Evolutionary conservation across 1,140 invertebrate genomes (phyloP).

Genomic region (Lepidotrigona ventralis): DNA sequence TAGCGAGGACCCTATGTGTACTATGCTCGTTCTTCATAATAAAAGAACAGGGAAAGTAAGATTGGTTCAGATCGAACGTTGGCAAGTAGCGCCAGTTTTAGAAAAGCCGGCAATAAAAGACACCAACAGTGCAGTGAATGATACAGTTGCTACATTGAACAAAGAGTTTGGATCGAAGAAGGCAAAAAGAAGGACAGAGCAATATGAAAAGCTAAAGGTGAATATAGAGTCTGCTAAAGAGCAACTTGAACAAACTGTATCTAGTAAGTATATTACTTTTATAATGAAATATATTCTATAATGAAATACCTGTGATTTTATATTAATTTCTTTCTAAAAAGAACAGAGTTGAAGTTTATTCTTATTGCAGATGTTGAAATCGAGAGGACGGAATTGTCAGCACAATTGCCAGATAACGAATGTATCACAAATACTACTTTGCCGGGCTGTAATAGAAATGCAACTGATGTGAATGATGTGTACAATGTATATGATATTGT

Average conservation of each 20-base stretch:
- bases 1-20: constrained; percentile 65
- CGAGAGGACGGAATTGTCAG: constrained; percentile 62
- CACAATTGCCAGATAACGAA: constrained; percentile 51
- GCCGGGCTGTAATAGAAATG: constrained; percentile 79
- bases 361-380: constrained; percentile 69
- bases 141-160: constrained; percentile 69
- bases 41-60: constrained; percentile 72
- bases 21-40: constrained; percentile 75
- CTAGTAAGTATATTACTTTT: constrained; percentile 70
- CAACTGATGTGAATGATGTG: constrained; percentile 72
- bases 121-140: constrained; percentile 33
- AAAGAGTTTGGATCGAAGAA: constrained; percentile 82
- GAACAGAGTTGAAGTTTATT: constrained; percentile 8
- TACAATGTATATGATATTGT: constrained; percentile 79
- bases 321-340: neutral
- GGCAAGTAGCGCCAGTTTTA: constrained; percentile 74
- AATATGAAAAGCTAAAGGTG: constrained; percentile 78
- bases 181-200: constrained; percentile 77
- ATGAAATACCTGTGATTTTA: neutral
- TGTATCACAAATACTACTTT: constrained; percentile 54
- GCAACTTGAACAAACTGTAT: constrained; percentile 77
- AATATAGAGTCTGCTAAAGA: constrained; percentile 78
- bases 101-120: constrained; percentile 54
- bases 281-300: neutral
- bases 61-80: constrained; percentile 71